phyloP scores from a whole-genome alignment of 30 jellyfish, hydroid and myxozoan genomes.

The Hydractinia echinata region DNA sequence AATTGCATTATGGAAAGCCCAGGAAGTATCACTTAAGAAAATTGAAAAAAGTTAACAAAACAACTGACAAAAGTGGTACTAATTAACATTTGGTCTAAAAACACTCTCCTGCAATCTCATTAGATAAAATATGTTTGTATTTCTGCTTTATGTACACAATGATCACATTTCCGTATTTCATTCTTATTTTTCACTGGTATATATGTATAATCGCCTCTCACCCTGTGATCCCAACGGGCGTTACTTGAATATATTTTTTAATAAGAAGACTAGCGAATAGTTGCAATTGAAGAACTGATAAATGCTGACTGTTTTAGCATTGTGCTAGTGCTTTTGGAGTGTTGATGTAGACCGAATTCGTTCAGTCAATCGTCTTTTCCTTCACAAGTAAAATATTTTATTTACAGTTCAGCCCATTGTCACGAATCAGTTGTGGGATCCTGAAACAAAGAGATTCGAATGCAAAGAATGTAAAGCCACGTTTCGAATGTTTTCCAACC shows the following conservation, averaged over 20 bases:
- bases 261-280: no score
- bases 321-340: conserved; percentile 26
- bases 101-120: not conserved
- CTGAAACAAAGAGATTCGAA: conserved; percentile 47
- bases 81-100: not conserved
- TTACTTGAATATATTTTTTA: no score
- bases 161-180: no score
- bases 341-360: conserved; percentile 8
- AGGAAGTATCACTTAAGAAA: conserved; percentile 1
- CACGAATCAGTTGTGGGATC: conserved; percentile 50
- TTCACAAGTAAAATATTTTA: not conserved
- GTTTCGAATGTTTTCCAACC: conserved; percentile 38
- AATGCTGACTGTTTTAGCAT: no score
- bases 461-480: conserved; percentile 53
- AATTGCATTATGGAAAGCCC: conserved; percentile 8
- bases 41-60: not conserved
- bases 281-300: no score
- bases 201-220: no score
- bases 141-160: no score
- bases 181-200: no score
- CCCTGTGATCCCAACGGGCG: no score
- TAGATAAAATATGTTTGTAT: not conserved
- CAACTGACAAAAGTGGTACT: not conserved
- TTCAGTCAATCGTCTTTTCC: not conserved
- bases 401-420: conserved; percentile 33